phyloP scores from a whole-genome alignment of 2,888 invertebrate species.

The Hyles lineata region DNA sequence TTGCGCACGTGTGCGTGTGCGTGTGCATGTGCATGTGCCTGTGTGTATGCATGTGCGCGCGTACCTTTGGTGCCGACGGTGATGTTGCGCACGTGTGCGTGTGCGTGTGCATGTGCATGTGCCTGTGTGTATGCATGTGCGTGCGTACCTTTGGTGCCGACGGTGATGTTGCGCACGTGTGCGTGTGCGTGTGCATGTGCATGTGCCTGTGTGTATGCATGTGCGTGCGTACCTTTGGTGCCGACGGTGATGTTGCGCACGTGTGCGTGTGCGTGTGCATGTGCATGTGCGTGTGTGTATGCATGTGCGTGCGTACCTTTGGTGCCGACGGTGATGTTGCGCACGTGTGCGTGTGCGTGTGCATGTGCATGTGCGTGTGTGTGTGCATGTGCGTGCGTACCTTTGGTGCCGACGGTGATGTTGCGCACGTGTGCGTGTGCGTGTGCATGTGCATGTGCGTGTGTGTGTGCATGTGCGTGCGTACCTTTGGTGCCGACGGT shows the following conservation, averaged over 20 bases:
- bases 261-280: too few species aligned
- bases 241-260: conserved; percentile 92
- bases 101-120: not conserved
- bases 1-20: not conserved
- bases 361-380: too few species aligned
- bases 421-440: not conserved
- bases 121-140: too few species aligned
- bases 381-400: not conserved
- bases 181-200: not conserved
- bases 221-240: conserved; percentile 74
- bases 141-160: conserved; percentile 85
- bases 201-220: not conserved
- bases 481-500: conserved; percentile 87
- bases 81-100: too few species aligned
- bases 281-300: too few species aligned
- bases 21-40: not conserved
- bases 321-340: too few species aligned
- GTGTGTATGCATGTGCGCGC: not conserved
- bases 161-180: conserved; percentile 91
- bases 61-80: too few species aligned
- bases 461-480: not conserved
- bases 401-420: too few species aligned
- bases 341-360: too few species aligned
- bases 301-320: too few species aligned
- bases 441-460: not conserved